Evolutionary conservation across 2,797 vertebrate genomes (phyloP).

Genomic region (Hydrolagus colliei): DNA sequence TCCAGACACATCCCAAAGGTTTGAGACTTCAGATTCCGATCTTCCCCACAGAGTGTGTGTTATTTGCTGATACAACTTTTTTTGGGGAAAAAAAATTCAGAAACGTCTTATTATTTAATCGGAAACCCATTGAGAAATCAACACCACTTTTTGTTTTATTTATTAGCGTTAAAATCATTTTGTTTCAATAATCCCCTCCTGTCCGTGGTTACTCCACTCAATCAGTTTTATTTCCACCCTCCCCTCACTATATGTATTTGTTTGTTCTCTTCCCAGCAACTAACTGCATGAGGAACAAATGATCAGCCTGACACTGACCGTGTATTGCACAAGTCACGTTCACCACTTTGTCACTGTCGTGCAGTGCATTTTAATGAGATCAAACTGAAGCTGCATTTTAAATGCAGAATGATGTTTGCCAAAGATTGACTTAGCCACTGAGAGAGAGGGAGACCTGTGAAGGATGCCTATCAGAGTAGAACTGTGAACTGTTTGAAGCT

Average conservation of each 20-base stretch:
- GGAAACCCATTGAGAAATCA: background rate
- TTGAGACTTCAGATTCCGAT: background rate
- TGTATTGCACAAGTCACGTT: background rate
- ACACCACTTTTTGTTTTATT: too few species aligned
- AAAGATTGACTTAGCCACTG: too few species aligned
- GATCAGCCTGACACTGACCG: background rate
- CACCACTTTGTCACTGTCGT: background rate
- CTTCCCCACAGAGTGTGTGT: background rate
- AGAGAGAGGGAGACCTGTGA: too few species aligned
- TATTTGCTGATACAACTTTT: background rate
- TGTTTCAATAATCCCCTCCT: background rate
- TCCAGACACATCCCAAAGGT: background rate
- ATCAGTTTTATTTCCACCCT: background rate
- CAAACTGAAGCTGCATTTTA: background rate
- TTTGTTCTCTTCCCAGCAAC: background rate
- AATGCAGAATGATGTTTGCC: too few species aligned
- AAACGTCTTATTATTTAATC: too few species aligned
- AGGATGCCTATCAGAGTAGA: too few species aligned
- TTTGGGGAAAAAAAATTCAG: background rate
- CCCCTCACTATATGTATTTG: background rate
- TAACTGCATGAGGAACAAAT: background rate
- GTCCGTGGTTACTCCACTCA: background rate
- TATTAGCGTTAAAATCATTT: background rate
- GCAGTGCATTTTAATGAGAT: background rate
- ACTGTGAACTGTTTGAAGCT: too few species aligned